A percentile compares a stretch with the other conserved stretches of the same genome.
Conservation (phyloP, 2,113 vertebrate species). For the Cnemophilus loriae region DNA sequence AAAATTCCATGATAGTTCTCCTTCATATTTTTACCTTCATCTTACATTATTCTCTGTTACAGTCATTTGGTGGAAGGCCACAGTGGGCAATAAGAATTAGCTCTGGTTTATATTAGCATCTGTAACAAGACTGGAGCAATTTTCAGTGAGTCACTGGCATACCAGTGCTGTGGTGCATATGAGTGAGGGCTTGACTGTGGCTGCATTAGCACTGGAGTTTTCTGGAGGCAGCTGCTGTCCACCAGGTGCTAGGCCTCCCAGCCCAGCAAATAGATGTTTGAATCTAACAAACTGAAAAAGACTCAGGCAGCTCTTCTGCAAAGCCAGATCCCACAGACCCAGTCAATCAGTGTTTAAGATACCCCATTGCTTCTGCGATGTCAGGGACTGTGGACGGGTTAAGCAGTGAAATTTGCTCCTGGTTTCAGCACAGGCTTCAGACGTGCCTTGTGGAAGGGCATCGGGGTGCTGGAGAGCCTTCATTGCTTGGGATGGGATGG, state of each 20-base stretch:
- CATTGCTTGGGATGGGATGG: accelerated
- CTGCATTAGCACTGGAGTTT: background rate
- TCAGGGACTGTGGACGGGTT: background rate
- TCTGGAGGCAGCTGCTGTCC: background rate
- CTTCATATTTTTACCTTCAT: background rate
- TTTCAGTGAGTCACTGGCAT: background rate
- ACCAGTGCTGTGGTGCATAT: background rate
- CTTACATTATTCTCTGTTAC: background rate
- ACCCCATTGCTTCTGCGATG: background rate
- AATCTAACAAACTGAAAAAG: background rate
- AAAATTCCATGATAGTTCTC: background rate
- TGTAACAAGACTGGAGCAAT: background rate
- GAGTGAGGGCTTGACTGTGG: background rate
- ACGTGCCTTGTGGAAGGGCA: background rate
- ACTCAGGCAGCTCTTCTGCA: background rate
- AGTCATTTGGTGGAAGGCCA: background rate
- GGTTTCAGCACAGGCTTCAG: background rate
- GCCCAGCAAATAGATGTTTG: background rate
- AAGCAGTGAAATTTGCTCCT: background rate
- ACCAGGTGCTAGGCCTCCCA: background rate
- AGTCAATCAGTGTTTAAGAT: background rate
- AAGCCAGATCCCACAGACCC: background rate
- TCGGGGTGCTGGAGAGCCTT: background rate
- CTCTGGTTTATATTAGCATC: background rate
- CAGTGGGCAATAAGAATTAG: background rate